Base-by-base conservation (phyloP, 2,888 invertebrate genomes). In the Sesia bembeciformis region DNA sequence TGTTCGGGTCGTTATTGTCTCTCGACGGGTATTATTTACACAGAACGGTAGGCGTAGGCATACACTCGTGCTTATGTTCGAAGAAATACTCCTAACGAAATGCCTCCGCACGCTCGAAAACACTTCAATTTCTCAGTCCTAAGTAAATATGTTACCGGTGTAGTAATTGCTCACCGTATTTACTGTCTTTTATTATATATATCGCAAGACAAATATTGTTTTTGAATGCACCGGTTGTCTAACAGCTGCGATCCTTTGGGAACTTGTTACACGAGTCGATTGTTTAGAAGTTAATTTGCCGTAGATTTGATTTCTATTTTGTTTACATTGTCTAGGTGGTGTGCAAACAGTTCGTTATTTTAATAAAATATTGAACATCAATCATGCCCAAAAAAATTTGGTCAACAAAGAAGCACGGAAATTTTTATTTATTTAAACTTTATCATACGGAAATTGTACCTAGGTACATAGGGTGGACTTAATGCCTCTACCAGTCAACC, bases 171-270 rank as follows among this genome's bases (percentile, higher is more conserved):
- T 84, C 72, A 74, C 78, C 67, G 75, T 87, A 78, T 89, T 87
- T 86, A 83, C 87, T 74, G 74, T 77, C 81, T 88, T 89, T 88
- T 88, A 89, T 89, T 86, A 86, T 87, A 86, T 87, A 78, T 86
- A 87, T 85, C 76, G 78, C 74, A 72, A 78, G 75, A 78, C 79
- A 84, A 89, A 89, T 88, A 86, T 89, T 89, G 80, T 81, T 77
- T 80, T 78, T 83, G 74, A 72, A 84, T 80, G 83, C 86, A 80
- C 87, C 84, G 76, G 70, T 79, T 84, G 80, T 80, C 78, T 77
- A 81, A 78, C 85, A 84, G 80, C 83, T 76, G 80, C 67, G 78
- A 70, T 77, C 66, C 42, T 40, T 39, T 60, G 59, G 60, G 60
- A 59, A 61, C 57, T 60, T 62, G 78, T 74, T 78, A 78, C 78